phyloP scores from a whole-genome alignment of 2,113 vertebrate genomes.

The Phycodurus eques region DNA sequence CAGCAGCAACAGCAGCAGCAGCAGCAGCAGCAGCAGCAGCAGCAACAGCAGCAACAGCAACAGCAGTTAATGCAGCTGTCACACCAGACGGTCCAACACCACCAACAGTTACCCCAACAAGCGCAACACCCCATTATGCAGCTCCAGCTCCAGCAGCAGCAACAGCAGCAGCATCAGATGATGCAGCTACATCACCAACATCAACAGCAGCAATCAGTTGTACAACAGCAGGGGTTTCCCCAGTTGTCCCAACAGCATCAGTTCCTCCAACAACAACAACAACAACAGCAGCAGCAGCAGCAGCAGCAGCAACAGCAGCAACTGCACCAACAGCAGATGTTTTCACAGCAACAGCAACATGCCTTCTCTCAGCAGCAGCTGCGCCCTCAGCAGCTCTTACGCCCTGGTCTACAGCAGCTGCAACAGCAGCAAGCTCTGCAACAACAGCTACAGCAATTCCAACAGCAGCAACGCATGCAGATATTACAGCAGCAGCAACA shows the following conservation, averaged over 20 bases:
- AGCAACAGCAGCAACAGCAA: slow-evolving; percentile 79
- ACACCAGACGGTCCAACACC: slow-evolving; percentile 77
- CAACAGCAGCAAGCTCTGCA: slow-evolving; percentile 64
- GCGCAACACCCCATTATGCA: slow-evolving; percentile 76
- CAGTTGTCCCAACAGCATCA: slow-evolving; percentile 71
- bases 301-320: slow-evolving; percentile 68
- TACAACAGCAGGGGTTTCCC: slow-evolving; percentile 61
- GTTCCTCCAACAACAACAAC: slow-evolving; percentile 65
- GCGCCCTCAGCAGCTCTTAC: slow-evolving; percentile 72
- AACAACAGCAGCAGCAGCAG: slow-evolving; percentile 71
- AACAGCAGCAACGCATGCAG: slow-evolving; percentile 74
- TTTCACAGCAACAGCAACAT: slow-evolving; percentile 66
- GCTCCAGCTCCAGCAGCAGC: slow-evolving; percentile 72
- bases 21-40: slow-evolving; percentile 71
- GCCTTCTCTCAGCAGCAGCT: slow-evolving; percentile 66
- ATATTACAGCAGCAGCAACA: slow-evolving; percentile 74
- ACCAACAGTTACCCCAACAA: slow-evolving; percentile 73
- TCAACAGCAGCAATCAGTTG: slow-evolving; percentile 41
- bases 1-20: slow-evolving; percentile 79
- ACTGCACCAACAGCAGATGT: slow-evolving; percentile 70
- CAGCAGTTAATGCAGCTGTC: slow-evolving; percentile 69
- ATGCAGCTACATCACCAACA: slow-evolving; percentile 56
- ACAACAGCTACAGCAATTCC: slow-evolving; percentile 69
- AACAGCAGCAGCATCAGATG: slow-evolving; percentile 60
- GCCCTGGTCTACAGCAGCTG: slow-evolving; percentile 53